phyloP scores from a whole-genome alignment of 2,113 vertebrate species.

The Apaloderma vittatum region DNA sequence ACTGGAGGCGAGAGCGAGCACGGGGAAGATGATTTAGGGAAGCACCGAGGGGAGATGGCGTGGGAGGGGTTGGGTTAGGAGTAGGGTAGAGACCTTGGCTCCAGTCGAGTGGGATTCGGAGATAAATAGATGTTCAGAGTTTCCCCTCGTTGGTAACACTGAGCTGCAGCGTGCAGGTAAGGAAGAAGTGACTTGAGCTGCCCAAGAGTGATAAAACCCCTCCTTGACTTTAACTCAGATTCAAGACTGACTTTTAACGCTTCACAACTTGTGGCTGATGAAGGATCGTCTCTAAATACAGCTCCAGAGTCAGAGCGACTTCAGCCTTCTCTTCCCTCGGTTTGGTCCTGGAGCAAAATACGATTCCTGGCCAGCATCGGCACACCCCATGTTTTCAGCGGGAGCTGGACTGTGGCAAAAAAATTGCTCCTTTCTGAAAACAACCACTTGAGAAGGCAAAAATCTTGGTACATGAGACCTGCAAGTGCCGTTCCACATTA shows the following conservation, averaged over 20 bases:
- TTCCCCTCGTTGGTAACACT: background rate
- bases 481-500: fast-evolving
- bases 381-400: background rate
- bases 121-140: fast-evolving
- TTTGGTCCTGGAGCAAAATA: background rate
- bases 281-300: background rate
- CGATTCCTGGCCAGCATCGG: background rate
- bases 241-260: background rate
- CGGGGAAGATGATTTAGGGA: background rate
- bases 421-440: background rate
- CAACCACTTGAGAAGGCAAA: background rate
- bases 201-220: background rate
- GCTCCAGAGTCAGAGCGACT: background rate
- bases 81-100: background rate
- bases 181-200: background rate
- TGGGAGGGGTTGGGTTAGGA: fast-evolving
- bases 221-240: background rate
- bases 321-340: background rate
- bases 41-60: fast-evolving
- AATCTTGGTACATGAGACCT: background rate
- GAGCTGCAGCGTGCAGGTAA: background rate
- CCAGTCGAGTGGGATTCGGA: background rate
- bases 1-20: fast-evolving
- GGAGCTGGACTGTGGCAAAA: background rate
- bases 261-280: background rate